Conservation (phyloP, 1,140 invertebrate species). For the Agraylea sexmaculata region DNA sequence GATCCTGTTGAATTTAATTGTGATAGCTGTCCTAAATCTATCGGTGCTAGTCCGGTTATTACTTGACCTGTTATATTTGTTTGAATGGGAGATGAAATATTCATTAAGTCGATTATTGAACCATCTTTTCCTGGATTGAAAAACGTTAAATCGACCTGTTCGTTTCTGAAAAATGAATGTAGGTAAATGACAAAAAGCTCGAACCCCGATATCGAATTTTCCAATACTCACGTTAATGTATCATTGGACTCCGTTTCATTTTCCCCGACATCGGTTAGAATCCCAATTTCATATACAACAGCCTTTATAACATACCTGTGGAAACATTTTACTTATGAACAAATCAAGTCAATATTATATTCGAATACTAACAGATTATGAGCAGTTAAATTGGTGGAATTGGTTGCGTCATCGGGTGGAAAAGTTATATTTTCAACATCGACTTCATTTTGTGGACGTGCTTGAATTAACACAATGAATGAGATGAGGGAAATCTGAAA, state of each 20-base stretch:
- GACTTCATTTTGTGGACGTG: too few species aligned
- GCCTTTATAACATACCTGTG: constrained; percentile 44
- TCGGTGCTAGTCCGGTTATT: constrained; percentile 37
- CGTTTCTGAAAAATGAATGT: constrained; percentile 33
- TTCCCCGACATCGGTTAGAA: constrained; percentile 37
- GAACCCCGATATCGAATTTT: not conserved
- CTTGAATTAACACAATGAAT: too few species aligned
- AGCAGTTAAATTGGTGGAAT: constrained; percentile 10
- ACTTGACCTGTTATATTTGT: constrained; percentile 40
- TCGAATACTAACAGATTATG: constrained; percentile 10
- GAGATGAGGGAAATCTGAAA: too few species aligned
- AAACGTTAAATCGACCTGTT: constrained; percentile 42
- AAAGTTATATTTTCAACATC: too few species aligned
- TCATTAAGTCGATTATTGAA: constrained; percentile 35
- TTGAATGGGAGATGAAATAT: constrained; percentile 40
- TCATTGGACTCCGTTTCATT: constrained; percentile 24
- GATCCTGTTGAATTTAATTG: too few species aligned
- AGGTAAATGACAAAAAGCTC: too few species aligned
- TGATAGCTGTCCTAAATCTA: constrained; percentile 38
- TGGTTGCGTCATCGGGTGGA: too few species aligned
- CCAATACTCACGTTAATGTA: constrained; percentile 11
- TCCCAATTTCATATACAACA: constrained; percentile 46
- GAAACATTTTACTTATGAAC: constrained; percentile 16
- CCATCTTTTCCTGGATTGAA: constrained; percentile 38
- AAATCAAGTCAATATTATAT: constrained; percentile 3